phyloP scores from a whole-genome alignment of 1,140 invertebrate genomes.

The Rhopalosiphum padi region DNA sequence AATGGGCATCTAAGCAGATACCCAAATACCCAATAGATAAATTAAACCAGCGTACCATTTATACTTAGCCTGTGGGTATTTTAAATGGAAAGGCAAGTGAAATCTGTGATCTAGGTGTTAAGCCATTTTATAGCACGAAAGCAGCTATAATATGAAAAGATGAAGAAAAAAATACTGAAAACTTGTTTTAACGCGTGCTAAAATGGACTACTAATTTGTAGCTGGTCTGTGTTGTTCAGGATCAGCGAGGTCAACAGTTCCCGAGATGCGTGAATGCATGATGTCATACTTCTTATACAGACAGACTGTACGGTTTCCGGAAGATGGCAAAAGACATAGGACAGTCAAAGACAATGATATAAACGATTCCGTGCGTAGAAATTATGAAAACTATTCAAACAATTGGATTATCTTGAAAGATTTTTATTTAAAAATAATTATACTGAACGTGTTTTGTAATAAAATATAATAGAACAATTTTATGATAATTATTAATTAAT shows the following conservation, averaged over 20 bases:
- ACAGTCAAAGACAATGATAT: neutral
- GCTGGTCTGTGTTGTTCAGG: neutral
- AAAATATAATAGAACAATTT: neutral
- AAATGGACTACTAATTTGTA: conserved; percentile 11
- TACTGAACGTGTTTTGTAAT: neutral
- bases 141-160: conserved; percentile 14
- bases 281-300: conserved; percentile 34
- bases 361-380: neutral
- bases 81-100: conserved; percentile 48
- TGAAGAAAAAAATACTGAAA: neutral
- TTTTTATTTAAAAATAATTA: neutral
- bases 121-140: conserved; percentile 3
- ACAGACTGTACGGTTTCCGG: neutral
- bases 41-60: neutral
- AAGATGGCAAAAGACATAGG: neutral
- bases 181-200: conserved; percentile 41
- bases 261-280: neutral
- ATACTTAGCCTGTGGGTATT: neutral
- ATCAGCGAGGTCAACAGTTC: conserved; percentile 23
- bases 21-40: neutral
- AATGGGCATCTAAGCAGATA: neutral
- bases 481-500: neutral
- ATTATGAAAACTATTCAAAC: neutral
- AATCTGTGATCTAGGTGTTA: conserved; percentile 26
- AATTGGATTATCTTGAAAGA: neutral